A percentile compares a stretch with the other conserved stretches of the same genome.
phyloP scores from a whole-genome alignment of 1,140 invertebrate genomes.

The Drosophila pandora region DNA sequence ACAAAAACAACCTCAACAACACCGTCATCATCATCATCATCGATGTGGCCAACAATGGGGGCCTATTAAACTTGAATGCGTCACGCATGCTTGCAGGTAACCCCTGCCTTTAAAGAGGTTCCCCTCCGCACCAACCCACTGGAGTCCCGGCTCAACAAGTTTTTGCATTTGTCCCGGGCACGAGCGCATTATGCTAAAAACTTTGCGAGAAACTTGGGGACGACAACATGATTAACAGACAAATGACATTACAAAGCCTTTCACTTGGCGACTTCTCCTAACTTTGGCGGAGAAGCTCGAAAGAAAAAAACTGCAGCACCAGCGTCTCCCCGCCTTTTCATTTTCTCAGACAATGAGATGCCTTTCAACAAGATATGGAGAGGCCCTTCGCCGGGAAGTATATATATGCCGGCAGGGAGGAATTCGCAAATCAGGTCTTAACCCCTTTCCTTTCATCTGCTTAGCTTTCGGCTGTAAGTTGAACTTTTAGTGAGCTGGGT shows the following conservation, averaged over 20 bases:
- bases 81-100: constrained; percentile 62
- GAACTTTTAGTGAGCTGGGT: constrained; percentile 56
- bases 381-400: constrained; percentile 41
- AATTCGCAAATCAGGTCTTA: constrained; percentile 75
- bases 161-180: constrained; percentile 66
- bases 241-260: constrained; percentile 81
- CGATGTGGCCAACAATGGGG: constrained; percentile 43
- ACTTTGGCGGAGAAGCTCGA: constrained; percentile 9
- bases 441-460: constrained; percentile 64
- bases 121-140: neutral
- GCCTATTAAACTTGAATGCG: constrained; percentile 71
- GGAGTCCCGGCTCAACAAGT: constrained; percentile 63
- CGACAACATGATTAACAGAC: constrained; percentile 80
- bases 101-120: constrained; percentile 2
- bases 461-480: constrained; percentile 58
- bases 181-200: constrained; percentile 78
- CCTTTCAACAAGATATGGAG: constrained; percentile 54
- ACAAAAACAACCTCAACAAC: constrained; percentile 25
- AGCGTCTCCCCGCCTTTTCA: constrained; percentile 42
- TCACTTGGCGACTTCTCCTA: constrained; percentile 61
- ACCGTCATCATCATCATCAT: constrained; percentile 9
- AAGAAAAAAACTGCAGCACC: constrained; percentile 17
- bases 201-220: constrained; percentile 68
- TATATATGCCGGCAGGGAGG: constrained; percentile 16
- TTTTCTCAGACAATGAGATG: constrained; percentile 63